phyloP scores from a whole-genome alignment of 2,797 vertebrate species.

The Sebastes vulpes region DNA sequence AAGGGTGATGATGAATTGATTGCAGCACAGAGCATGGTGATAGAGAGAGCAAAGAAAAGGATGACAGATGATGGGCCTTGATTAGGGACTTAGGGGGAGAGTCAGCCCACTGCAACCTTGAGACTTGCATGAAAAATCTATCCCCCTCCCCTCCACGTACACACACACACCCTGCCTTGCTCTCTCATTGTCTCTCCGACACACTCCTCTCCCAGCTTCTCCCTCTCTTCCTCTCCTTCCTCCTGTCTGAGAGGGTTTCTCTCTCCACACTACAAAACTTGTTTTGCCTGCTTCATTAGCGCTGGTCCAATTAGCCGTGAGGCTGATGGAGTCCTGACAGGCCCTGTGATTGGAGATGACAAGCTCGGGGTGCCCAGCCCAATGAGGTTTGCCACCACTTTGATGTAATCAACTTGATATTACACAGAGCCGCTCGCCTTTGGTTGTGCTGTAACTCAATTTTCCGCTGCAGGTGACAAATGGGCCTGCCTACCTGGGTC shows the following conservation, averaged over 20 bases:
- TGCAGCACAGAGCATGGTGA: slow-evolving; percentile 91
- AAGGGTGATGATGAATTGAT: slow-evolving; percentile 96
- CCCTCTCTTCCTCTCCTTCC: slow-evolving; percentile 70
- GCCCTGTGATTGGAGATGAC: slow-evolving; percentile 99
- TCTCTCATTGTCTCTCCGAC: slow-evolving; percentile 74
- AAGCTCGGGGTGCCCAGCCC: slow-evolving; percentile 95
- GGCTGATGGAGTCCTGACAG: slow-evolving; percentile 99
- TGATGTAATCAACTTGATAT: slow-evolving; percentile 99
- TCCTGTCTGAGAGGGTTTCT: slow-evolving; percentile 66
- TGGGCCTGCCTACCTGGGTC: slow-evolving; percentile 92
- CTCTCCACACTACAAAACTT: slow-evolving; percentile 91
- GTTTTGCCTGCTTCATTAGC: slow-evolving; percentile 99
- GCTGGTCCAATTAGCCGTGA: slow-evolving; percentile 99
- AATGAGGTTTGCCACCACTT: slow-evolving; percentile 99
- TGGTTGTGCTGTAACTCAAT: slow-evolving; percentile 99
- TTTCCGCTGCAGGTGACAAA: slow-evolving; percentile 99
- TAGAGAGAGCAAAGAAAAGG: slow-evolving; percentile 90
- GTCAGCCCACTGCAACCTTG: slow-evolving; percentile 94
- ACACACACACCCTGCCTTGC: slow-evolving; percentile 41
- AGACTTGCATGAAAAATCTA: slow-evolving; percentile 90
- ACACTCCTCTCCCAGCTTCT: slow-evolving; percentile 63
- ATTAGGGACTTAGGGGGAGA: slow-evolving; percentile 93
- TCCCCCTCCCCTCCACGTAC: slow-evolving; percentile 44
- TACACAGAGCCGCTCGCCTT: slow-evolving; percentile 98
- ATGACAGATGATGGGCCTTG: slow-evolving; percentile 90